A percentile compares a stretch with the other conserved stretches of the same genome.
These are phyloP conservation scores for Drosophila melanocephala DNA, from an alignment of 2,888 invertebrate genomes.

Conservation along the genomic window DNA sequence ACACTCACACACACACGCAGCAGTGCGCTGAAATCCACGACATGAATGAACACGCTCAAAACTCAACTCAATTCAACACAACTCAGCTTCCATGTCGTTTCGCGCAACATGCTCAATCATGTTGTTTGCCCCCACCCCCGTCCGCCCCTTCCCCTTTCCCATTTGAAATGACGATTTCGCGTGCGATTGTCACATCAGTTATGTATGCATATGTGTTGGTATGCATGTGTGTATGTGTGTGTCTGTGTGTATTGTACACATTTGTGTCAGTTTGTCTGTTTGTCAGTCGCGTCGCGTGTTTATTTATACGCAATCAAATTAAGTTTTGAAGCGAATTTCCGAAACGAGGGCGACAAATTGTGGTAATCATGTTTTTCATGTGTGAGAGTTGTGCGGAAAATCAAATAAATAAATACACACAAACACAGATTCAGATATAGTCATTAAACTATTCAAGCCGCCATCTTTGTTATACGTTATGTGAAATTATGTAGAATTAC, in stretches of 20 bases:
- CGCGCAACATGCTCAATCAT: conserved; percentile 74
- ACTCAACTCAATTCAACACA: conserved; percentile 45
- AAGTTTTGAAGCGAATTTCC: conserved; percentile 72
- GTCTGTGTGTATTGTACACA: conserved; percentile 19
- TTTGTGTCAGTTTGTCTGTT: conserved; percentile 52
- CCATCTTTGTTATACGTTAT: background rate
- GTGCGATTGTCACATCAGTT: conserved; percentile 81
- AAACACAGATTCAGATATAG: conserved; percentile 11
- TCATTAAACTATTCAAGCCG: conserved; percentile 39
- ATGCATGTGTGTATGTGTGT: conserved; percentile 6
- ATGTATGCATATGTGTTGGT: conserved; percentile 59
- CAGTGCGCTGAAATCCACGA: conserved; percentile 54
- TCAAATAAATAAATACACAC: conserved; percentile 47
- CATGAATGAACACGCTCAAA: conserved; percentile 69
- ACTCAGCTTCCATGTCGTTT: conserved; percentile 72
- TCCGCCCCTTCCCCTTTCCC: background rate
- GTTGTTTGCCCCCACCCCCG: conserved; percentile 12
- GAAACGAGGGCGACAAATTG: conserved; percentile 70
- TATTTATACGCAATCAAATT: conserved; percentile 82
- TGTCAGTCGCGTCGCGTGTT: conserved; percentile 72
- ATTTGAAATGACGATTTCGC: conserved; percentile 79
- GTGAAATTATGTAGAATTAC: background rate
- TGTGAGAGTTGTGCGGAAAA: conserved; percentile 46
- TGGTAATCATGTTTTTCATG: conserved; percentile 69
- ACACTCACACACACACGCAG: conserved; percentile 18